Evolutionary conservation across 2,888 invertebrate species (phyloP), one percentile per base, ranked within the genome.

Genomic region (Gandaritis pyraliata): DNA sequence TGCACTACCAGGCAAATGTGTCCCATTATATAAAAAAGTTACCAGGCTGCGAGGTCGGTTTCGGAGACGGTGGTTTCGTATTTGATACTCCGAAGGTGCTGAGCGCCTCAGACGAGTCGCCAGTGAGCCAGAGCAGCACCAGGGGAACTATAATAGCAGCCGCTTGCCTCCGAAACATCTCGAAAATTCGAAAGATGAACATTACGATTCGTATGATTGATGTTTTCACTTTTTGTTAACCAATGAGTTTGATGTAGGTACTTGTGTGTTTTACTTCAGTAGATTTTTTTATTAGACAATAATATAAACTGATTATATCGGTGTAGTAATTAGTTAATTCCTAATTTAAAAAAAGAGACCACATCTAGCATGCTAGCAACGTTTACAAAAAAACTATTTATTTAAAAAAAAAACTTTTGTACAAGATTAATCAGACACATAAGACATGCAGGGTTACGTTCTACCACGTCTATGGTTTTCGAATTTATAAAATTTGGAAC

Each of bases 61-160:
- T 92, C 5, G 94, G 84, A 30, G 92, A 88, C 3, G 94, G 92
- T 50, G 93, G 92, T 69, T 92, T 90, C 45, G 94, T 93, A 77
- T 93, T 95, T 15, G 94, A 94, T 73, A 95, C 95, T 47, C 95
- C 95, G 74, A 95, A 95, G 39, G 95, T 95, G 61, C 95, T 95
- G 67, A 95, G 87, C 18, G 95, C 95, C 73, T 94, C 93, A 1
- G 94, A 93, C 13, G 89, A 88, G 54, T 88, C 86, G 10, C 92
- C 87, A 6, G 88, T 85, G 50, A 88, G 74, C 72, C 85, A 86
- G 39, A 82, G 78, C 72, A 88, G 73, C 65, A 88, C 78, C 53
- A 88, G 71, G 49, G 85, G 82, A 64, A 86, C 76, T 58, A 86
- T 81, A 66, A 85, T 70, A 50, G 83, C 81, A 39, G 85, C 86